Base-by-base conservation (phyloP, 1,140 invertebrate species). In the Bombyx mandarina region DNA sequence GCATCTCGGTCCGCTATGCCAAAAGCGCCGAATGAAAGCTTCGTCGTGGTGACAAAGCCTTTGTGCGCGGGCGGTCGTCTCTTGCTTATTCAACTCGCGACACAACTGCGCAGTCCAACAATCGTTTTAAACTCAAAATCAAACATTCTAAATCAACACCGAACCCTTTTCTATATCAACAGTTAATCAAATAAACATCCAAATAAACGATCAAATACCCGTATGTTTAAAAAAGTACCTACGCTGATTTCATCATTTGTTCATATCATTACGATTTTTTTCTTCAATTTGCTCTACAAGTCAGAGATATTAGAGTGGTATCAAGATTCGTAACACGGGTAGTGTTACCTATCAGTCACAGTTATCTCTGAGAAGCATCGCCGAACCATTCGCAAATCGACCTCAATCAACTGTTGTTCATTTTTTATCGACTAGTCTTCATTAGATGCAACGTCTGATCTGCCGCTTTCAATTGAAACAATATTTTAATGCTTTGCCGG, bases 381-480 rank as follows among this genome's bases (percentile, higher is more conserved):
- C 62, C 54, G 62, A 51, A 57, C 49, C 52, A 65, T 69, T 80
- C 69, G 77, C 75, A 62, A 77, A 76, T 76, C 69, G 67, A 65
- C 73, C 69, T 74, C 72, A 74, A 79, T 83, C 73, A 75, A 65
- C 66, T 67, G 74, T 75, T 67, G 74, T 75, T 71, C 60, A 61
- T 52, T 70, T 55, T 76, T 74, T 79, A 76, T 77, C 71, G 77
- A 75, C 74, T 69, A 73, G 70, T 73, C 68, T 79, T 79, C 73
- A 82, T 82, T 84, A 86, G 79, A 74, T 57, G 58, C 62, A 56
- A 57, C 71, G 61, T 77, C 71, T 77, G 80, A 83, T 81, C 71
- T 75, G 76, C 70, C 80, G 79, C 79, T 77, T 82, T 85, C 81
- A 84, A 86, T 85, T 86, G 82, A 82, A 85, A 85, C 83, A 85